Evolutionary conservation across 2,888 invertebrate species (phyloP).

Genomic region (Parapristionchus giblindavisi): DNA sequence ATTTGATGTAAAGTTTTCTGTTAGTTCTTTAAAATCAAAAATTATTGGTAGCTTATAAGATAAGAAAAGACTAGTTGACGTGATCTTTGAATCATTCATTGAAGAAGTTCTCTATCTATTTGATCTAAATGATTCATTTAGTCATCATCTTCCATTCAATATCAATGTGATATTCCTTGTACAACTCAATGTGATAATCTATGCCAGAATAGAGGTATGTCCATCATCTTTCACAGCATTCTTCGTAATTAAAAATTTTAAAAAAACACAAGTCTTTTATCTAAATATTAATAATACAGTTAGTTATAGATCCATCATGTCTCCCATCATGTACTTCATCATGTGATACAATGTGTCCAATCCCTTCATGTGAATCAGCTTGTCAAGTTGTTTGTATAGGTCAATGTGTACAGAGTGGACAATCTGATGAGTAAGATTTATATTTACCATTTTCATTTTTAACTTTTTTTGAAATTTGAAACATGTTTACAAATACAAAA

Average conservation of each 20-base stretch:
- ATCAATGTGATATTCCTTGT: conserved; percentile 24
- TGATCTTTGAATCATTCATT: too few species aligned
- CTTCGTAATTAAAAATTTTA: not conserved
- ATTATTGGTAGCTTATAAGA: not conserved
- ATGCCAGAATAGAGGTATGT: conserved; percentile 32
- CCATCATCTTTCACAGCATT: not conserved
- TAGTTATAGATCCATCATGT: conserved; percentile 36
- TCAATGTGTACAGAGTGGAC: conserved; percentile 31
- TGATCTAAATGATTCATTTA: too few species aligned
- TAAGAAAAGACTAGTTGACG: too few species aligned
- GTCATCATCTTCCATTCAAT: not conserved
- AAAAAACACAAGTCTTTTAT: not conserved
- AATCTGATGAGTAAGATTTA: conserved; percentile 10
- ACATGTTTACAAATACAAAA: too few species aligned
- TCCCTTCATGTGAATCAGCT: conserved; percentile 47
- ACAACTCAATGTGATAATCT: conserved; percentile 22
- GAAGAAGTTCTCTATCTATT: too few species aligned
- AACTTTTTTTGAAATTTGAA: not conserved
- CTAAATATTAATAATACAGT: not conserved
- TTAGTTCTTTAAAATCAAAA: too few species aligned
- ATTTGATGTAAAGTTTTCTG: too few species aligned
- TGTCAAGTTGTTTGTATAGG: conserved; percentile 45
- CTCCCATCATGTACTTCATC: conserved; percentile 46
- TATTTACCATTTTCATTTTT: not conserved
- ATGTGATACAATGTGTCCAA: conserved; percentile 33